phyloP scores from a whole-genome alignment of 2,797 vertebrate species.

The Clarias laeviceps region DNA sequence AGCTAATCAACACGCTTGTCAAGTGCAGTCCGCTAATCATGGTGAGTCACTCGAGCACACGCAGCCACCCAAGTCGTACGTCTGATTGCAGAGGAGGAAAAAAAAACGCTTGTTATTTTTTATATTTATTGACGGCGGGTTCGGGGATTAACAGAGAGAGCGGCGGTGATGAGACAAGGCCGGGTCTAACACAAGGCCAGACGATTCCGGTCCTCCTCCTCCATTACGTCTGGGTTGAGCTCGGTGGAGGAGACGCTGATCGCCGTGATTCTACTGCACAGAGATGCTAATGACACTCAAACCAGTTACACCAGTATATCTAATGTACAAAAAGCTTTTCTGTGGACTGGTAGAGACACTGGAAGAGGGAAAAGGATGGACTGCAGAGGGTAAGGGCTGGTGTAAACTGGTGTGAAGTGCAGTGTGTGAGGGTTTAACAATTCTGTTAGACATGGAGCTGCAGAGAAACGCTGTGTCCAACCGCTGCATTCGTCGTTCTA shows the following conservation, averaged over 20 bases:
- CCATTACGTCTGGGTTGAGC: background rate
- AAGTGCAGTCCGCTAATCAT: slow-evolving; percentile 41
- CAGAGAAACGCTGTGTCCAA: background rate
- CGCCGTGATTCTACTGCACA: background rate
- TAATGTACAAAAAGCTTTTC: background rate
- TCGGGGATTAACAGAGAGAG: slow-evolving; percentile 1
- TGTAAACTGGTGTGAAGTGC: background rate
- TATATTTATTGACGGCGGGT: background rate
- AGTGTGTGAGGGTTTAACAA: too few species aligned
- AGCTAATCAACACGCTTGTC: slow-evolving; percentile 50
- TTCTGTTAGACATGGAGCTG: background rate
- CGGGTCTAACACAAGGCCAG: background rate
- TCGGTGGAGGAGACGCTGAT: background rate
- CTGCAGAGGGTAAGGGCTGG: background rate
- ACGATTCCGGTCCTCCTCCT: background rate
- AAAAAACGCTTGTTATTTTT: slow-evolving; percentile 16
- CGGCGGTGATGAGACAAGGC: too few species aligned
- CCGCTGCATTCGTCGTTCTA: background rate
- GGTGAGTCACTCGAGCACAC: slow-evolving; percentile 40
- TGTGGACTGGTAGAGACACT: background rate
- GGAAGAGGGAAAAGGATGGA: background rate
- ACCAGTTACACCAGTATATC: background rate
- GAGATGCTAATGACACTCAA: background rate
- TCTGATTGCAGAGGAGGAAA: slow-evolving; percentile 24
- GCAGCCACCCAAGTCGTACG: background rate